phyloP scores from a whole-genome alignment of 2,888 invertebrate species.

The Eurytoma californica region DNA sequence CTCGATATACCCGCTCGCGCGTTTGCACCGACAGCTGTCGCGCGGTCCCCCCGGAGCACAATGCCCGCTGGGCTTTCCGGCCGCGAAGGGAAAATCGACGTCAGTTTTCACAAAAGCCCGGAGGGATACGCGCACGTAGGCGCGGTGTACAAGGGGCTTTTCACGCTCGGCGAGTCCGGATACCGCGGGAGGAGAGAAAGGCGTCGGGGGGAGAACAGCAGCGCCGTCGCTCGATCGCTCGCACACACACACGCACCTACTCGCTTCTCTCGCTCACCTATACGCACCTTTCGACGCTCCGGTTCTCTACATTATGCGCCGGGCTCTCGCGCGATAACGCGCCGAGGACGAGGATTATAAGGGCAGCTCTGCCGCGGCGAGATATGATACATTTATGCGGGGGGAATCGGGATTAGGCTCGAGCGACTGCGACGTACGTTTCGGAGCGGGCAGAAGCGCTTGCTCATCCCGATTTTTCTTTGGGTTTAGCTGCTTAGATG shows the following conservation, averaged over 20 bases:
- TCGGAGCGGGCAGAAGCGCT: too few relatives aligned
- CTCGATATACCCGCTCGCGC: slow-evolving; percentile 8
- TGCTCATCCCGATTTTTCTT: too few relatives aligned
- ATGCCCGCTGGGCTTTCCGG: too few relatives aligned
- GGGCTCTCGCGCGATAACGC: too few relatives aligned
- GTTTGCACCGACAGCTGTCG: too few relatives aligned
- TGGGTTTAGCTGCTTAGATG: too few relatives aligned
- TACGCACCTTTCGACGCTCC: neutral
- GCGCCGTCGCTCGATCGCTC: neutral
- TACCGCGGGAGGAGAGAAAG: slow-evolving; percentile 20
- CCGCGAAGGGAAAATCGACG: neutral
- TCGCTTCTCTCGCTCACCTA: neutral
- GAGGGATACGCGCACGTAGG: neutral
- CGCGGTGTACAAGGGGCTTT: neutral
- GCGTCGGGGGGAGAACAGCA: slow-evolving; percentile 17
- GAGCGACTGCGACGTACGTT: too few relatives aligned
- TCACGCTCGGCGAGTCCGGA: neutral
- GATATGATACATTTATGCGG: too few relatives aligned
- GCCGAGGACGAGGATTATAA: too few relatives aligned
- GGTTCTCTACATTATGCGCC: neutral
- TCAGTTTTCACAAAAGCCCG: slow-evolving; percentile 3
- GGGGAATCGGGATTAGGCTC: too few relatives aligned
- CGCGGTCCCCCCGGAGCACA: too few relatives aligned
- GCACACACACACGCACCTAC: neutral
- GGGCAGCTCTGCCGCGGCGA: too few relatives aligned